Evolutionary conservation across 2,797 vertebrate species (phyloP).

Genomic region (Sciurus carolinensis): DNA sequence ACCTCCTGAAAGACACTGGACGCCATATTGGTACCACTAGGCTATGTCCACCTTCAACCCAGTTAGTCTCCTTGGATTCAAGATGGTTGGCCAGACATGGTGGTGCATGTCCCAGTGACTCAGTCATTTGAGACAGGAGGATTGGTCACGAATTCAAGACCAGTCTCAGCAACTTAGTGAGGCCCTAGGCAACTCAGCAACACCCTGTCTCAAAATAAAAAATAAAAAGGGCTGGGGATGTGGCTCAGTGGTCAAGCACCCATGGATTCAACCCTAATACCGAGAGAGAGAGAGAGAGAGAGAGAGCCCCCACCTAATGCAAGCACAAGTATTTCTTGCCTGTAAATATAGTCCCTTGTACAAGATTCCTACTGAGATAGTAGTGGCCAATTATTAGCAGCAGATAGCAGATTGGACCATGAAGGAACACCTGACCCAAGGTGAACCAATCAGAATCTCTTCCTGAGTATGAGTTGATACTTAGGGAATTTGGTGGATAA

Average conservation of each 20-base stretch:
- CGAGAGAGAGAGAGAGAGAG: no score
- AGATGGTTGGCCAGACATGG: background rate
- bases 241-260: no score
- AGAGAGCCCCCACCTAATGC: background rate
- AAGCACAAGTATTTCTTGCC: background rate
- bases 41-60: background rate
- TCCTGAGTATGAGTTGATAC: background rate
- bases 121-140: no score
- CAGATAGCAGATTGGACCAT: background rate
- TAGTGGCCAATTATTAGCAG: background rate
- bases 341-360: background rate
- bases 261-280: no score
- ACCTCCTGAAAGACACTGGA: background rate
- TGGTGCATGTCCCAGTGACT: no score
- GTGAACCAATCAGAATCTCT: background rate
- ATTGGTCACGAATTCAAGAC: no score
- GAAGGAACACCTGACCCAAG: background rate
- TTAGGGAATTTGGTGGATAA: background rate
- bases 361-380: background rate
- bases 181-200: no score
- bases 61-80: background rate
- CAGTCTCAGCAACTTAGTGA: no score
- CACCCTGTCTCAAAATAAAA: no score
- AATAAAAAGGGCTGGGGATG: no score
- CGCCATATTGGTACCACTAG: background rate